These are phyloP conservation scores for Tigriopus californicus DNA, from an alignment of 2,888 invertebrate genomes.

Conservation along the genomic window DNA sequence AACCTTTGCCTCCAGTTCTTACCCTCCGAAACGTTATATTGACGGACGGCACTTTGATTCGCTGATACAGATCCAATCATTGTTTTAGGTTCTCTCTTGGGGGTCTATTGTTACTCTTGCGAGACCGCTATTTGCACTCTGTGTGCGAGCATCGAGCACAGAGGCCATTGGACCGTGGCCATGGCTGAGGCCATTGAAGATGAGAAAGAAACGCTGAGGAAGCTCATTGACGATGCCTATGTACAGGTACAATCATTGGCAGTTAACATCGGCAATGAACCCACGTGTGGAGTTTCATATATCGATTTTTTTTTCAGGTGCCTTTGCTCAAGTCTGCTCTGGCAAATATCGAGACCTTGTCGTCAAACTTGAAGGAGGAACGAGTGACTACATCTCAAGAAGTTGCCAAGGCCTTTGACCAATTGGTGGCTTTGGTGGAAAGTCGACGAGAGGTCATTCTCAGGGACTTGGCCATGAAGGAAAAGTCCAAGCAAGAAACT, in stretches of 20 bases:
- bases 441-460: conserved; percentile 25
- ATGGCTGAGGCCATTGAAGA: conserved; percentile 28
- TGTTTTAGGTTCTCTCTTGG: conserved; percentile 22
- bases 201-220: conserved; percentile 22
- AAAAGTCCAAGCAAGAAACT: conserved; percentile 25
- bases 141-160: conserved; percentile 32
- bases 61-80: background rate
- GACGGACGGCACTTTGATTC: too few relatives aligned
- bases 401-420: conserved; percentile 26
- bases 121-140: conserved; percentile 33
- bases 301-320: conserved; percentile 21
- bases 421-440: conserved; percentile 24
- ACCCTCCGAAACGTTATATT: too few relatives aligned
- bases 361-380: conserved; percentile 22
- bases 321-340: conserved; percentile 26
- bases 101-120: conserved; percentile 32
- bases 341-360: conserved; percentile 23
- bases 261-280: background rate
- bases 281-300: background rate
- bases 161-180: conserved; percentile 28
- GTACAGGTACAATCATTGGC: conserved; percentile 18
- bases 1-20: too few relatives aligned
- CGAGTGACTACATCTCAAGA: conserved; percentile 23
- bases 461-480: conserved; percentile 25
- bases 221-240: conserved; percentile 25